phyloP scores from a whole-genome alignment of 2,888 invertebrate species.

The Iphiclides podalirius region DNA sequence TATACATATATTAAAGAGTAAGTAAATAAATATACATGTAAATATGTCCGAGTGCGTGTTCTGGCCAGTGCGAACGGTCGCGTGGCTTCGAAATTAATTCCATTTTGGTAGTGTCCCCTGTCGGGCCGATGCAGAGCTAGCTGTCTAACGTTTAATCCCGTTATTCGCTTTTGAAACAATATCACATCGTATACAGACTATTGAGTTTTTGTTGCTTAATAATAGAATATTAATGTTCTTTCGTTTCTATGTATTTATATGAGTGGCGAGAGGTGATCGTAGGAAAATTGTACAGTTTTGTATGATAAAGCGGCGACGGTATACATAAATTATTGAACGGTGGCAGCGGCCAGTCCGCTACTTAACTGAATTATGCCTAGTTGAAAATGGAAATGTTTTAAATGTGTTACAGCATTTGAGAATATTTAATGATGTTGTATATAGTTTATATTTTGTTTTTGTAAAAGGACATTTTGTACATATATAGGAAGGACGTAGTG shows the following conservation, averaged over 20 bases:
- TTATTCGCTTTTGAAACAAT: conserved; percentile 6
- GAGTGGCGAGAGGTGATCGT: conserved; percentile 38
- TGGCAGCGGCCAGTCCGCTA: conserved; percentile 49
- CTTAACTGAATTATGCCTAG: conserved; percentile 71
- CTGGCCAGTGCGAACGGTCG: conserved; percentile 31
- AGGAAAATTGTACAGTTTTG: conserved; percentile 59
- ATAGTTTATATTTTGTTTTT: conserved; percentile 79
- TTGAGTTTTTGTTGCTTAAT: conserved; percentile 64
- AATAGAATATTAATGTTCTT: conserved; percentile 47
- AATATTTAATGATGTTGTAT: conserved; percentile 80
- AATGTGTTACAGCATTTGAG: conserved; percentile 80
- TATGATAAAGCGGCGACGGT: conserved; percentile 33
- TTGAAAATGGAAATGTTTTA: conserved; percentile 77
- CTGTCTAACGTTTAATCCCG: neutral
- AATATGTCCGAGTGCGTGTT: conserved; percentile 47
- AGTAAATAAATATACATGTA: conserved; percentile 57
- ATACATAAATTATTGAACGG: conserved; percentile 53
- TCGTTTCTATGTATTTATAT: conserved; percentile 33
- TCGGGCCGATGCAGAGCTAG: neutral
- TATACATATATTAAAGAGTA: conserved; percentile 69
- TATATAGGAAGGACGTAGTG: conserved; percentile 50
- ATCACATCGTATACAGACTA: conserved; percentile 13
- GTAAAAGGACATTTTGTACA: conserved; percentile 70
- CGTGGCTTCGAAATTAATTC: conserved; percentile 19
- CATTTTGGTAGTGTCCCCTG: conserved; percentile 28